Conservation (phyloP, 2,797 vertebrate species). For the Allobates femoralis region DNA sequence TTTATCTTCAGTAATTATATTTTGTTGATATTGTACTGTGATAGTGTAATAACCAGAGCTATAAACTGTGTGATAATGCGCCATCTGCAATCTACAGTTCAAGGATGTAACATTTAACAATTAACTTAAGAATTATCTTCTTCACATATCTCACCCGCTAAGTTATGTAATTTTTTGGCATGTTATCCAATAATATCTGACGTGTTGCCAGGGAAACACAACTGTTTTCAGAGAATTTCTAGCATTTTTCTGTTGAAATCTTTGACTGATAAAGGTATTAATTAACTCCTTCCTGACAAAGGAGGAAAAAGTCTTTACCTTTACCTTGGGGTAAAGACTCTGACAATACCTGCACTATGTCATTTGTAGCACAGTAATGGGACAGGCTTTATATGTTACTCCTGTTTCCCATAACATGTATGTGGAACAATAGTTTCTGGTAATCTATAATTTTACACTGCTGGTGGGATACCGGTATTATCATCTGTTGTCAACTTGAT, state of each 20-base stretch:
- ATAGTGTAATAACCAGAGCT: background rate
- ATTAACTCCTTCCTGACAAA: too few relatives aligned
- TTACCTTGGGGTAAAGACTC: too few relatives aligned
- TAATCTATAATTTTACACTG: too few relatives aligned
- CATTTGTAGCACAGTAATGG: too few relatives aligned
- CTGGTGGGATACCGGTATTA: too few relatives aligned
- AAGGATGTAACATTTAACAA: background rate
- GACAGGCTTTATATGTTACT: too few relatives aligned
- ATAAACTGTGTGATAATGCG: conserved; percentile 26
- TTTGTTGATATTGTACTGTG: background rate
- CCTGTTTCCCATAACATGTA: too few relatives aligned
- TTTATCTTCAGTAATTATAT: conserved; percentile 26
- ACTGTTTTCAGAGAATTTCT: background rate
- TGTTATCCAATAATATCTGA: background rate
- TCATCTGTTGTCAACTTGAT: too few relatives aligned
- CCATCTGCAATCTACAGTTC: background rate
- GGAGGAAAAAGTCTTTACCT: too few relatives aligned
- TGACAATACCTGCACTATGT: too few relatives aligned
- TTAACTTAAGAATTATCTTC: background rate
- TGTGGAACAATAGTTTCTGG: too few relatives aligned
- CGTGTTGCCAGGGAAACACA: background rate
- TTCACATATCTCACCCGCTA: background rate
- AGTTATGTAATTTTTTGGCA: background rate
- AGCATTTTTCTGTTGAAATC: background rate
- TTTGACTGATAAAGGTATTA: background rate